Conservation (phyloP, 1,140 invertebrate species). For the Sminthurinus signatus region DNA sequence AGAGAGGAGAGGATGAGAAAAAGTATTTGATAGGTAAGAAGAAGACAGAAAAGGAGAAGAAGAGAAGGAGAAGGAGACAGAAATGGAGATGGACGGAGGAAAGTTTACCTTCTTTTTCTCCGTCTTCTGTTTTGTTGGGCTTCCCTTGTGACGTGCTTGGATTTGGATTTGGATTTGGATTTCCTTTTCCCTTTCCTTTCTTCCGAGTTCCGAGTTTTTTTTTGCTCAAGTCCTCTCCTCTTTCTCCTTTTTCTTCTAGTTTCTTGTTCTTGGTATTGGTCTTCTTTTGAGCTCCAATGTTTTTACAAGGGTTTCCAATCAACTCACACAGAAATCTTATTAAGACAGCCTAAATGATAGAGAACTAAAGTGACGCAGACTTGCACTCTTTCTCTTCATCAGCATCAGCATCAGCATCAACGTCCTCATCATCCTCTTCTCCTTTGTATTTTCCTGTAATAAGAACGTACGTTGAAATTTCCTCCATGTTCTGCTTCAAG, state of each 20-base stretch:
- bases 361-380: neutral
- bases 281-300: constrained; percentile 3
- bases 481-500: no score
- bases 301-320: constrained; percentile 27
- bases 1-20: no score
- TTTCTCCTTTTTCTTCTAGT: neutral
- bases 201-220: no score
- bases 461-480: no score
- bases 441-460: neutral
- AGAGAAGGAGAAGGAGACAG: neutral
- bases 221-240: no score
- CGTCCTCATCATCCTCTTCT: neutral
- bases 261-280: no score
- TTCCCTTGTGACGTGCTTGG: constrained; percentile 10
- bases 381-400: neutral
- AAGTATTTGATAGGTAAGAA: constrained; percentile 1
- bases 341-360: constrained; percentile 7
- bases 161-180: constrained; percentile 5
- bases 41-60: neutral
- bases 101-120: neutral
- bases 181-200: neutral
- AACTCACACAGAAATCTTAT: constrained; percentile 13
- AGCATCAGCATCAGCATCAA: no score
- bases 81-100: no score
- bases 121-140: neutral